These are phyloP conservation scores for Trichechus manatus DNA, from an alignment of 2,113 vertebrate species.

Conservation along the genomic window DNA sequence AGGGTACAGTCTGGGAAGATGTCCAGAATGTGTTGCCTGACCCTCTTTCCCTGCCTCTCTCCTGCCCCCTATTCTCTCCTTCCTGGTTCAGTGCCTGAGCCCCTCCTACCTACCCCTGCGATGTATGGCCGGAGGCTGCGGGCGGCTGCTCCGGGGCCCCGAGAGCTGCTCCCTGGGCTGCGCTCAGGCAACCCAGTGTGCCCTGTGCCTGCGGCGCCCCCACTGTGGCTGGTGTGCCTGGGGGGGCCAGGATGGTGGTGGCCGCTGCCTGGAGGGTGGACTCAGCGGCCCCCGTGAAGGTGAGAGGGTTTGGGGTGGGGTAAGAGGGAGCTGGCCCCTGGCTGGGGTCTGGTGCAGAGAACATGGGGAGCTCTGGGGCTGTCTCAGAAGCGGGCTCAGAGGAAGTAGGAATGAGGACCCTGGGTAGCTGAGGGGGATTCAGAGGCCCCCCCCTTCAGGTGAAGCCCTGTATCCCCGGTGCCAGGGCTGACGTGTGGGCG, in stretches of 20 bases:
- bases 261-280: slow-evolving; percentile 93
- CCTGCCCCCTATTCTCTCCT: fast-evolving
- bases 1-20: not conserved
- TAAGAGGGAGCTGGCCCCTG: not conserved
- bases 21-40: not conserved
- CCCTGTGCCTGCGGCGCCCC: slow-evolving; percentile 93
- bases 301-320: slow-evolving; percentile 23
- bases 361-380: fast-evolving
- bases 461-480: not conserved
- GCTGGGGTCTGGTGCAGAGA: not conserved
- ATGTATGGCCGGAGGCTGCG: slow-evolving; percentile 94
- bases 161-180: slow-evolving; percentile 94
- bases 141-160: slow-evolving; percentile 91
- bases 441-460: not conserved
- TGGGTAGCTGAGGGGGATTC: not conserved
- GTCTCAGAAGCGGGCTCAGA: not conserved
- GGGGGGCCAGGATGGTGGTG: slow-evolving; percentile 91
- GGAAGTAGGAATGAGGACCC: not conserved
- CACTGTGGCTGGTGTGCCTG: slow-evolving; percentile 95
- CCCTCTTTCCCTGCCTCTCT: not conserved
- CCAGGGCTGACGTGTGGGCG: slow-evolving; percentile 82
- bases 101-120: slow-evolving; percentile 93
- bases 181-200: slow-evolving; percentile 92
- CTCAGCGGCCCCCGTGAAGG: slow-evolving; percentile 88
- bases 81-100: slow-evolving; percentile 91